These are phyloP conservation scores for Sycophaga agraensis DNA, from an alignment of 1,140 invertebrate genomes.

Conservation along the genomic window DNA sequence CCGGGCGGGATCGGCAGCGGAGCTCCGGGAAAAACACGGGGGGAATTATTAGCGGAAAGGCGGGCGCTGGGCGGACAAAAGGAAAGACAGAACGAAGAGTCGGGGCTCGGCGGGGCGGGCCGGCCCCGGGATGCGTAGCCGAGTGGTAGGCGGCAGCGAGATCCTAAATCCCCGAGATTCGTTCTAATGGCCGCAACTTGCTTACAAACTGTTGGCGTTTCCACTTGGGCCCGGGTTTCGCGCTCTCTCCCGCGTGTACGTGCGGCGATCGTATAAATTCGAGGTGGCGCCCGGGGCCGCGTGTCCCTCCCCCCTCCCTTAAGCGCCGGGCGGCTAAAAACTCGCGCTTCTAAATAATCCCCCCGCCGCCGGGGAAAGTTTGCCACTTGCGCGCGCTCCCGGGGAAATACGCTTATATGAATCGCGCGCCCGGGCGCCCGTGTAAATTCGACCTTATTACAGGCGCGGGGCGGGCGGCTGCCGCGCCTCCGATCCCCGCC, in stretches of 20 bases:
- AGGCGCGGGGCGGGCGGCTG: too few species aligned
- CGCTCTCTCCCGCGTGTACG: too few species aligned
- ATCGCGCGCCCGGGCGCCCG: slow-evolving; percentile 30
- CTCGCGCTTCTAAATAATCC: slow-evolving; percentile 41
- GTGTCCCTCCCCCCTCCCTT: not conserved
- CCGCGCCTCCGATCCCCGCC: too few species aligned
- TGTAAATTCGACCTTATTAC: too few species aligned
- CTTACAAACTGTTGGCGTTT: slow-evolving; percentile 53
- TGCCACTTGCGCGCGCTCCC: slow-evolving; percentile 35
- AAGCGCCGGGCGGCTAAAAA: slow-evolving; percentile 10
- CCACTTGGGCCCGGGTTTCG: slow-evolving; percentile 31
- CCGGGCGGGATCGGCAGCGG: too few species aligned
- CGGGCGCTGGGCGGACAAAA: slow-evolving; percentile 3
- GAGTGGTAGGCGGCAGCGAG: slow-evolving; percentile 29
- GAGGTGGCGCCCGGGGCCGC: slow-evolving; percentile 5
- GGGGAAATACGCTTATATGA: slow-evolving; percentile 46
- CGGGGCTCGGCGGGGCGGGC: not conserved
- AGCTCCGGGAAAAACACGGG: not conserved
- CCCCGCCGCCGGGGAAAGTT: slow-evolving; percentile 39
- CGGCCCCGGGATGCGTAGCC: not conserved
- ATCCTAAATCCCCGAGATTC: slow-evolving; percentile 57
- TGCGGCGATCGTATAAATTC: slow-evolving; percentile 51
- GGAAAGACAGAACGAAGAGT: slow-evolving; percentile 14
- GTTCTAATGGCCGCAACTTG: slow-evolving; percentile 57
- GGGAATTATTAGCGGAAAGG: too few species aligned